Evolutionary conservation across 2,888 invertebrate genomes (phyloP).

Genomic region (Crioceris asparagi): DNA sequence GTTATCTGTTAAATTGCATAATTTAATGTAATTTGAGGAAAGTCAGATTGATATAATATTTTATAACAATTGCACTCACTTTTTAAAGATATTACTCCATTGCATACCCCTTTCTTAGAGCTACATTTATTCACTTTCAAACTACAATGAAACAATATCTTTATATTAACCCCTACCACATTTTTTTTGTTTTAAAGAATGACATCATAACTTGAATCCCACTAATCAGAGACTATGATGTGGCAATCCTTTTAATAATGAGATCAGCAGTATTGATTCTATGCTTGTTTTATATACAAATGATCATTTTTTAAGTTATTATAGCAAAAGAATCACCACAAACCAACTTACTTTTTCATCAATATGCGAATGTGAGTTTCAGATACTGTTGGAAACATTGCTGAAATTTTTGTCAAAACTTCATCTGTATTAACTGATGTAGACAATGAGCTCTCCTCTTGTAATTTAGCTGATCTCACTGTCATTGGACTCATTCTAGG

Average conservation of each 20-base stretch:
- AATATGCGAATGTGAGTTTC: conserved; percentile 80
- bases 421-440: conserved; percentile 53
- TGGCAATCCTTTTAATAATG: background rate
- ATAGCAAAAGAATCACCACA: background rate
- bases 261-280: background rate
- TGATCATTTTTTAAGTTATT: background rate
- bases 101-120: too few relatives aligned
- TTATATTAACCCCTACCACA: too few relatives aligned
- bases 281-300: background rate
- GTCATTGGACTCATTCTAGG: conserved; percentile 29
- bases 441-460: conserved; percentile 25
- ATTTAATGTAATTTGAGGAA: too few relatives aligned
- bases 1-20: background rate
- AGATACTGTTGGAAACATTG: conserved; percentile 84
- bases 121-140: too few relatives aligned
- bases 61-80: too few relatives aligned
- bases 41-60: too few relatives aligned
- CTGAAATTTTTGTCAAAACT: conserved; percentile 67
- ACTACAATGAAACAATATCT: too few relatives aligned
- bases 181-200: too few relatives aligned
- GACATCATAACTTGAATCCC: too few relatives aligned
- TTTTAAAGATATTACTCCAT: too few relatives aligned
- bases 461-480: conserved; percentile 23
- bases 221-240: background rate
- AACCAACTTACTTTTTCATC: conserved; percentile 69